A percentile compares a stretch with the other conserved stretches of the same genome.
phyloP scores from a whole-genome alignment of 2,113 vertebrate species.

The Thunnus maccoyii region DNA sequence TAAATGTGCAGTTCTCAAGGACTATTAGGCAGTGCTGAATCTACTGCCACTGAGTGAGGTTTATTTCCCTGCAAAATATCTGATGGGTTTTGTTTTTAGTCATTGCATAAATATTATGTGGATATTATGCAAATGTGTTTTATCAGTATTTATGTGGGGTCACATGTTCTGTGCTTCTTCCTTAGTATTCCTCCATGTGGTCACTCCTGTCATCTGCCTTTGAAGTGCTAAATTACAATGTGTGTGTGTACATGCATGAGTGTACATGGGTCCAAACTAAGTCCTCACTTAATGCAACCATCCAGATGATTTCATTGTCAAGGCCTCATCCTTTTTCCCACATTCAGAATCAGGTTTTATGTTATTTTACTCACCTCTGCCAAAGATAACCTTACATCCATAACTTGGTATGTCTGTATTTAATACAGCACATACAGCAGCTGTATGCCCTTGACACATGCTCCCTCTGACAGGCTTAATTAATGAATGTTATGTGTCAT shows the following conservation, averaged over 20 bases:
- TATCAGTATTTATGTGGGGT: slow-evolving; percentile 20
- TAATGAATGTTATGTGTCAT: slow-evolving; percentile 60
- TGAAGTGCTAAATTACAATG: slow-evolving; percentile 32
- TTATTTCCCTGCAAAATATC: slow-evolving; percentile 20
- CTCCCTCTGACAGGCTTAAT: slow-evolving; percentile 42
- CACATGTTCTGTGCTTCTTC: not conserved
- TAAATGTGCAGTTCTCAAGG: slow-evolving; percentile 59
- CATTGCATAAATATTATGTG: slow-evolving; percentile 2
- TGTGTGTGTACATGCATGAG: not conserved
- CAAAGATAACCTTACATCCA: slow-evolving; percentile 59
- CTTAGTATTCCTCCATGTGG: slow-evolving; percentile 4
- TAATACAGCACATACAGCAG: slow-evolving; percentile 24
- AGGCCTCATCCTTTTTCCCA: slow-evolving; percentile 4
- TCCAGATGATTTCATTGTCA: slow-evolving; percentile 10
- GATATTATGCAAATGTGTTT: slow-evolving; percentile 30
- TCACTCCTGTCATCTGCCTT: slow-evolving; percentile 8
- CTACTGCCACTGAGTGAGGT: slow-evolving; percentile 16
- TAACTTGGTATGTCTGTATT: slow-evolving; percentile 48
- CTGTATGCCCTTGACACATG: slow-evolving; percentile 56
- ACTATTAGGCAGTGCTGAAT: slow-evolving; percentile 39
- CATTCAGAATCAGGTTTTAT: slow-evolving; percentile 40
- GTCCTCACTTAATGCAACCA: slow-evolving; percentile 1
- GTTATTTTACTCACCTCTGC: slow-evolving; percentile 37
- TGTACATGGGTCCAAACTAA: not conserved
- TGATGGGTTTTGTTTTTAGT: not conserved